Percentiles rank a stretch among this genome's conserved stretches.
Evolutionary conservation across 2,113 vertebrate species (phyloP).

Genomic region (Steatornis caripensis): DNA sequence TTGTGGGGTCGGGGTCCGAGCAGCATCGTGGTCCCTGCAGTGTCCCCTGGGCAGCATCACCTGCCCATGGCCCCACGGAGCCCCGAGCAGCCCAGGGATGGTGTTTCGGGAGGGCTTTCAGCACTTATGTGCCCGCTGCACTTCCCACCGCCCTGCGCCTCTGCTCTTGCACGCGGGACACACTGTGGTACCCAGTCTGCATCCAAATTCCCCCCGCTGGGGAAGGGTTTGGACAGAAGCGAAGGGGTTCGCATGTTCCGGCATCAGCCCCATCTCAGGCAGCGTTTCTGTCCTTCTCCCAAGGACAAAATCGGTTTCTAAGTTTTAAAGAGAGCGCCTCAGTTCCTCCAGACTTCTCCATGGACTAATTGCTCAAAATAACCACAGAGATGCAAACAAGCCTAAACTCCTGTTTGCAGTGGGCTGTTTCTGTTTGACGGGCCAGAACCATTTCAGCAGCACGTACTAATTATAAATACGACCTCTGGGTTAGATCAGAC

Average conservation of each 20-base stretch:
- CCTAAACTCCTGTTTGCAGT: slow-evolving; percentile 30
- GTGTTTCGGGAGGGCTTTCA: rapidly evolving
- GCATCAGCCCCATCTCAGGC: neutral
- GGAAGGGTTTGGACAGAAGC: neutral
- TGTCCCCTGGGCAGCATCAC: neutral
- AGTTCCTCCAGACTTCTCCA: neutral
- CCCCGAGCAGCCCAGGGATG: neutral
- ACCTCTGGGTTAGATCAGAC: slow-evolving; percentile 28
- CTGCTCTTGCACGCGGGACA: neutral
- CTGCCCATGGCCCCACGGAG: rapidly evolving
- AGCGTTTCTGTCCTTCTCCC: neutral
- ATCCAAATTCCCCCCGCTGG: neutral
- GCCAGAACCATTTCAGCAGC: neutral
- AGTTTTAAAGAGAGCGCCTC: neutral
- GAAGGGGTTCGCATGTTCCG: rapidly evolving
- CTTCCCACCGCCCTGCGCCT: rapidly evolving
- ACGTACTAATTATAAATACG: neutral
- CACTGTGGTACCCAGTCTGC: neutral
- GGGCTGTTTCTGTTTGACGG: slow-evolving; percentile 20
- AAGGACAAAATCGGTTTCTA: neutral
- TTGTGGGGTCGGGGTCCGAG: neutral
- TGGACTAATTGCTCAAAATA: neutral
- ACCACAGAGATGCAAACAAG: slow-evolving; percentile 22
- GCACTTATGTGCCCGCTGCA: too few species aligned
- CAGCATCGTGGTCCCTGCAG: neutral